Evolutionary conservation across 2,888 invertebrate genomes (phyloP), one percentile per base, ranked within the genome.

Genomic region (Yponomeuta evonymella): DNA sequence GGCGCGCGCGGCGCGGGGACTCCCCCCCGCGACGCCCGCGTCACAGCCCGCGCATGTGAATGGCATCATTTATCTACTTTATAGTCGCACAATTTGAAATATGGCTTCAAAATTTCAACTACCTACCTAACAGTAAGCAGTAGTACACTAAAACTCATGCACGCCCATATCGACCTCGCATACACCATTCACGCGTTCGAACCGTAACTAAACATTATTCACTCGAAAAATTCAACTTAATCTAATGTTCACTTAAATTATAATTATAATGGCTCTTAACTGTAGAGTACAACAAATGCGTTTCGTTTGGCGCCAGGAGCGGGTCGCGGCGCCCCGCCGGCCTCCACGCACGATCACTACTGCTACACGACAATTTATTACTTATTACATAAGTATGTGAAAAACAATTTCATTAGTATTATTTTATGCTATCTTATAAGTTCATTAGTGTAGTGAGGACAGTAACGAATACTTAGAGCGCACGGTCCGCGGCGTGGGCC

Each of bases 121-220:
- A 91, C 91, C 91, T 91, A 92, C 92, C 92, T 91, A 92, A 91
- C 90, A 90, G 90, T 92, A 91, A 92, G 92, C 92, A 86, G 91
- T 88, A 89, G 90, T 90, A 88, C 86, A 84, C 90, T 90, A 89
- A 82, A 85, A 86, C 86, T 84, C 92, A 90, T 89, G 88, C 91
- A 91, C 90, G 4, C 51, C 43, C 87, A 88, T 89, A 88, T 87
- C 86, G 85, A 90, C 85, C 89, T 90, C 89, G 84, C 90, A 89
- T 81, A 85, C 90, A 85, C 85, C 90, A 91, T 86, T 84, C 92
- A 90, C 83, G 82, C 90, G 88, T 87, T 87, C 89, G 87, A 87
- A 89, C 88, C 84, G 78, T 82, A 89, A 91, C 89, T 90, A 87
- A 90, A 90, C 86, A 78, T 87, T 88, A 86, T 87, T 82, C 91